Evolutionary conservation across 2,888 invertebrate species (phyloP).

Genomic region (Agrotis ipsilon): DNA sequence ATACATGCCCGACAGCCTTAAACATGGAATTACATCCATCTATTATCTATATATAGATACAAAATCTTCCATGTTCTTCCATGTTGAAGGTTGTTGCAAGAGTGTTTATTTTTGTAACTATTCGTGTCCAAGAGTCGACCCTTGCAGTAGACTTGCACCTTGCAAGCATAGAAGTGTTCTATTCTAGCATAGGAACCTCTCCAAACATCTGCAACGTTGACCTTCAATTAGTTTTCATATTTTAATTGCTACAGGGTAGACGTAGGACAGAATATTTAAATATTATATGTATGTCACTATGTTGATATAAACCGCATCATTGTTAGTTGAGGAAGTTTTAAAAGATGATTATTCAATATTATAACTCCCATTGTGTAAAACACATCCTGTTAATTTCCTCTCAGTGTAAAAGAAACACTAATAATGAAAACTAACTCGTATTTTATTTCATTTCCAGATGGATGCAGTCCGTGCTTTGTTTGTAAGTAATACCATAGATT

Average conservation of each 20-base stretch:
- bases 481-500: slow-evolving; percentile 56
- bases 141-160: neutral
- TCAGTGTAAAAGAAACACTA: neutral
- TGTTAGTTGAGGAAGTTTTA: no score
- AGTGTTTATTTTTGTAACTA: slow-evolving; percentile 10
- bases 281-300: no score
- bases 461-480: slow-evolving; percentile 45
- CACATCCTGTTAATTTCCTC: neutral
- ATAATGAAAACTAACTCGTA: slow-evolving; percentile 38
- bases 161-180: slow-evolving; percentile 13
- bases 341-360: no score
- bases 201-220: neutral
- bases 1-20: no score
- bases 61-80: neutral
- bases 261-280: neutral
- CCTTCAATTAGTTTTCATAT: slow-evolving; percentile 16
- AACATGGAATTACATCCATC: no score
- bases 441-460: slow-evolving; percentile 63
- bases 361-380: no score
- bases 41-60: no score
- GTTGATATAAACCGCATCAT: no score
- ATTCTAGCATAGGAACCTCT: slow-evolving; percentile 10
- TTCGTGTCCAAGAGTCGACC: neutral
- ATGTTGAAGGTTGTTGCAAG: neutral
- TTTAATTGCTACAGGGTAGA: slow-evolving; percentile 7